These are phyloP conservation scores for Phortica okadai DNA, from an alignment of 2,888 invertebrate genomes.

Conservation along the genomic window DNA sequence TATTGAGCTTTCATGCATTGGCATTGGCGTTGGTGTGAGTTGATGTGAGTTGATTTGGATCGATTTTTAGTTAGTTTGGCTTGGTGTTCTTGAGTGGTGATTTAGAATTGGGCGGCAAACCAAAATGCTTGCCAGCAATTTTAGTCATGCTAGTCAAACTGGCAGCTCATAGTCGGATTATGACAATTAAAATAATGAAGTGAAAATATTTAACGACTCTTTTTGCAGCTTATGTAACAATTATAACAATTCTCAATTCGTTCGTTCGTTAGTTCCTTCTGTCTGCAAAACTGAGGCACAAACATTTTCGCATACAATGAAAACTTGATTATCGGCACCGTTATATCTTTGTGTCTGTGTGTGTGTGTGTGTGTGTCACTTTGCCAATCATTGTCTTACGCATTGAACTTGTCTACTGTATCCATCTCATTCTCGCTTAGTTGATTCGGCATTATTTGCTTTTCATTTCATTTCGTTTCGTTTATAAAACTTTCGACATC, in stretches of 20 bases:
- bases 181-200: conserved; percentile 31
- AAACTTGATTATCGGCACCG: no score
- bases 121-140: background rate
- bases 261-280: no score
- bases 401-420: no score
- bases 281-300: no score
- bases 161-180: conserved; percentile 18
- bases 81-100: background rate
- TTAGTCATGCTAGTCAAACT: background rate
- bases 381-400: no score
- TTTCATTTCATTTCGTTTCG: background rate
- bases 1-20: no score
- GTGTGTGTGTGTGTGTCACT: no score
- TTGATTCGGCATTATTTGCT: background rate
- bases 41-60: no score
- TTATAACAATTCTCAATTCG: conserved; percentile 18
- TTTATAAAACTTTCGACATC: conserved; percentile 16
- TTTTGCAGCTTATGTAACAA: conserved; percentile 23
- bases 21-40: no score
- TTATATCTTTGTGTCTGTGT: no score
- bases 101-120: background rate
- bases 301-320: no score
- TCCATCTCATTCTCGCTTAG: background rate
- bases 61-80: background rate
- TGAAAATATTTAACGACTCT: conserved; percentile 27